Base-by-base conservation (phyloP, 2,888 invertebrate species). In the Caradrina clavipalpis region DNA sequence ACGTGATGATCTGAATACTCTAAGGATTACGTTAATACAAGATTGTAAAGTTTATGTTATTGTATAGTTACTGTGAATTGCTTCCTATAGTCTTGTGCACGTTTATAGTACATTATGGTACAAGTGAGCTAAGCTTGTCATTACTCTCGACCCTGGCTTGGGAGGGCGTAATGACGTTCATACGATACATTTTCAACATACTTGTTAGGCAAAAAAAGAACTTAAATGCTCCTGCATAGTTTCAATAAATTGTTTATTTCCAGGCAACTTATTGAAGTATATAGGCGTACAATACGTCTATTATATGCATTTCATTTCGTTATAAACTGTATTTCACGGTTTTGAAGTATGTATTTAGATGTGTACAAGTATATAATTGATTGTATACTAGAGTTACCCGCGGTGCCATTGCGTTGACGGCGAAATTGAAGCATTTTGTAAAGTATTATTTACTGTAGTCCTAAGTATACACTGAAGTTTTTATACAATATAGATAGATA, bases 331-430 rank as follows among this genome's bases (percentile, higher is more conserved):
- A 3, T 11, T 21, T 10, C 19, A 64, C 51, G 0, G 6, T n/a
- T 42, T 42, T 57, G 22, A 0, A 8, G 7, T 31, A 42, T 65
- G 57, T 80, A 72, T 61, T 64, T 47, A 69, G 47, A 57, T 21
- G n/a, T 65, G 65, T 50, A 42, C 75, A 70, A 76, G 54, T 55
- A 50, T 26, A 49, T 55, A 60, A 47, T 66, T 54, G 64, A 67
- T 76, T 76, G 69, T 73, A 60, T 71, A 72, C 62, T 59, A 69
- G 69, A 85, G 86, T 87, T 87, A 87, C 87, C 89, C 80, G 69
- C 76, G 83, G 90, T 91, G 90, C 91, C 91, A 91, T 90, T 84
- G 85, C 74, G 66, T 74, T 60, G 75, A 72, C 73, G 76, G 80
- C 84, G 53, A 84, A 82, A 85, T 83, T 82, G 66, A 78, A 79